phyloP scores from a whole-genome alignment of 2,888 invertebrate genomes.

The Drosophila imparisetae region DNA sequence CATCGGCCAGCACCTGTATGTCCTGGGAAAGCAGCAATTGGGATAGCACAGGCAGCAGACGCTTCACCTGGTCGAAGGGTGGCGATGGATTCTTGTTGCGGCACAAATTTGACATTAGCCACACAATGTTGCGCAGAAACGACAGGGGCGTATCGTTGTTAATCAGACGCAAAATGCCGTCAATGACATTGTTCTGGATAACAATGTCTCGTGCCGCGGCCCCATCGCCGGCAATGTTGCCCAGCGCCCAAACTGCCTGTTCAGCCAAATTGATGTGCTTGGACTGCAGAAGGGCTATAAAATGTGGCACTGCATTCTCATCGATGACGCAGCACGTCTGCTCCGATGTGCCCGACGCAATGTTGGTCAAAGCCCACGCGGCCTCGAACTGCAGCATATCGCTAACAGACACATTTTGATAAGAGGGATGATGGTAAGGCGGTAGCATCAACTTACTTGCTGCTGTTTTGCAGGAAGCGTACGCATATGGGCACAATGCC shows the following conservation, averaged over 20 bases:
- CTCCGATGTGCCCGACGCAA: constrained; percentile 96
- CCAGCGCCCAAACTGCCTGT: constrained; percentile 98
- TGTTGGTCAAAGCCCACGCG: constrained; percentile 98
- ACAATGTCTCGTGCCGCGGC: constrained; percentile 92
- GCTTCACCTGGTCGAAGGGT: constrained; percentile 90
- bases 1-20: constrained; percentile 93
- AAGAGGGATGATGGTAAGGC: no score
- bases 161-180: constrained; percentile 89
- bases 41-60: constrained; percentile 91
- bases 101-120: constrained; percentile 97
- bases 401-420: constrained; percentile 84
- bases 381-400: constrained; percentile 95
- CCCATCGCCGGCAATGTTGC: constrained; percentile 98
- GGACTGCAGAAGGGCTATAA: constrained; percentile 90
- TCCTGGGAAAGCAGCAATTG: constrained; percentile 90
- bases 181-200: constrained; percentile 89
- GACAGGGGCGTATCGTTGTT: constrained; percentile 87
- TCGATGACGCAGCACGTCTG: constrained; percentile 95
- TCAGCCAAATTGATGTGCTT: constrained; percentile 90
- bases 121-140: constrained; percentile 93
- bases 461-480: constrained; percentile 89
- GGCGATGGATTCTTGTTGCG: constrained; percentile 97
- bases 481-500: constrained; percentile 94
- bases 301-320: constrained; percentile 93
- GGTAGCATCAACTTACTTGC: constrained; percentile 87